Percentiles rank a stretch among this genome's conserved stretches.
phyloP scores from a whole-genome alignment of 2,797 vertebrate genomes.

The Carcharodon carcharias region DNA sequence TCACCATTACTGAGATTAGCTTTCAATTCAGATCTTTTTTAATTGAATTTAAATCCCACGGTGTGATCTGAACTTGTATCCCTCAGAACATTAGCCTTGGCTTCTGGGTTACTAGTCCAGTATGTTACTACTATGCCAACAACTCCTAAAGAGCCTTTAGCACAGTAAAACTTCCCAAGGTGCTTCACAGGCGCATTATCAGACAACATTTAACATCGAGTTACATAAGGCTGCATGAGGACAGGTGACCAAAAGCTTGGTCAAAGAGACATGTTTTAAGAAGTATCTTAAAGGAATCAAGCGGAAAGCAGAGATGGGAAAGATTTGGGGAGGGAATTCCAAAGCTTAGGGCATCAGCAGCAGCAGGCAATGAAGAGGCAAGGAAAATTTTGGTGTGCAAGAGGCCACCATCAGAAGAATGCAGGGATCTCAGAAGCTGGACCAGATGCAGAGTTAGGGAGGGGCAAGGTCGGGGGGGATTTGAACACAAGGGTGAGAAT shows the following conservation, averaged over 20 bases:
- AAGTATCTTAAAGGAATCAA: too few species aligned
- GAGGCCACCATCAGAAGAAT: background rate
- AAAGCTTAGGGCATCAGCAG: too few species aligned
- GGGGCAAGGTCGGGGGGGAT: background rate
- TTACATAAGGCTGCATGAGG: background rate
- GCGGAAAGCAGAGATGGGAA: too few species aligned
- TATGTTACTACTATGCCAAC: too few species aligned
- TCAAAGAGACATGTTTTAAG: background rate
- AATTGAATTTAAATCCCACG: too few species aligned
- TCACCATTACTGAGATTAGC: too few species aligned
- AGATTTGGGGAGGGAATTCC: background rate
- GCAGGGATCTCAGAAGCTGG: background rate
- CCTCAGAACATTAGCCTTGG: too few species aligned
- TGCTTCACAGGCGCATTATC: background rate
- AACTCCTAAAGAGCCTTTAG: background rate
- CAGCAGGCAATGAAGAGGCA: background rate
- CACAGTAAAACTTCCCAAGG: background rate
- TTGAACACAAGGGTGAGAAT: background rate
- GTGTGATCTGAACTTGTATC: too few species aligned
- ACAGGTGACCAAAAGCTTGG: background rate
- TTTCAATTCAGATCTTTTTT: too few species aligned
- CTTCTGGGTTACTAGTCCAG: too few species aligned
- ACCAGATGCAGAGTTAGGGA: background rate
- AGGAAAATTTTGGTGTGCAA: background rate
- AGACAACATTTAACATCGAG: background rate